Conservation (phyloP, 2,113 vertebrate genomes). For the Tursiops truncatus region DNA sequence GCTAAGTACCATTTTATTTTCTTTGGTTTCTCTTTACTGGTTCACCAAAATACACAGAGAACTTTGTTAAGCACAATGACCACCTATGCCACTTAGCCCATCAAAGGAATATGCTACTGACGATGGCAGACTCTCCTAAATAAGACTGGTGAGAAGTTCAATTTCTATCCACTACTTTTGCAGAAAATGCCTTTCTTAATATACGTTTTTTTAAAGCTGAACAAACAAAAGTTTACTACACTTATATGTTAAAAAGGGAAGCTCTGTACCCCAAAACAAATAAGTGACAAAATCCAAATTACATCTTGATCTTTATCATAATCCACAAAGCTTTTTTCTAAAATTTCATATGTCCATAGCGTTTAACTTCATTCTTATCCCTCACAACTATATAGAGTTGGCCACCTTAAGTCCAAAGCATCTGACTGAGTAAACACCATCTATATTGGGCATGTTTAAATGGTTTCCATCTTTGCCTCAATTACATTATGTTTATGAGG, state of each 20-base stretch:
- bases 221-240: slow-evolving; percentile 27
- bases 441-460: not conserved
- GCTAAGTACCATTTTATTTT: not conserved
- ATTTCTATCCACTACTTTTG: not conserved
- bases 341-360: not conserved
- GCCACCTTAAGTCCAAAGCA: not conserved
- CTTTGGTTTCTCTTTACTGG: slow-evolving; percentile 36
- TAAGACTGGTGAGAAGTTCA: not conserved
- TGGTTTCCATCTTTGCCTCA: not conserved
- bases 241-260: slow-evolving; percentile 19
- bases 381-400: not conserved
- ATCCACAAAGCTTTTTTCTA: not conserved
- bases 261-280: slow-evolving; percentile 12
- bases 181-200: slow-evolving; percentile 44
- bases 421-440: not conserved
- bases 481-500: not conserved
- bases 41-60: not conserved
- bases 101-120: not conserved
- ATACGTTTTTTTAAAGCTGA: not conserved
- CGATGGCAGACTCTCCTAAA: not conserved
- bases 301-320: slow-evolving; percentile 17
- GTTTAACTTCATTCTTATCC: not conserved
- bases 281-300: slow-evolving; percentile 27
- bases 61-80: not conserved
- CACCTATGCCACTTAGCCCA: not conserved